These are phyloP conservation scores for Spilogale gracilis DNA, from an alignment of 2,113 vertebrate species.

Conservation along the genomic window DNA sequence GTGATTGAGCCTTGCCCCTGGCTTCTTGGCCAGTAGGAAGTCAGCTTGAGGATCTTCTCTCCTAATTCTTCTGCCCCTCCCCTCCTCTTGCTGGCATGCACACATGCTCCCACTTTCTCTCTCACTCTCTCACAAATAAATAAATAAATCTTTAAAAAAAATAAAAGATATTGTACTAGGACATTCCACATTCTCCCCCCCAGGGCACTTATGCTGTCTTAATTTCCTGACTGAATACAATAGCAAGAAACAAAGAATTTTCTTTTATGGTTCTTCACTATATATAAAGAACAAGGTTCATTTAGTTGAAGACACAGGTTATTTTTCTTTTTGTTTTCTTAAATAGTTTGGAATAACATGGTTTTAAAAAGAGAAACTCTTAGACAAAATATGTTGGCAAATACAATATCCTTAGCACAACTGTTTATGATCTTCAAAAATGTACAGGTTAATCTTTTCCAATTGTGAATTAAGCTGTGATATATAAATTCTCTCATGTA, in stretches of 20 bases:
- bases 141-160: not conserved
- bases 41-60: not conserved
- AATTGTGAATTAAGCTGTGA: slow-evolving; percentile 11
- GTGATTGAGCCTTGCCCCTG: rapidly evolving
- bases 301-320: not conserved
- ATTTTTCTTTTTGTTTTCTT: not conserved
- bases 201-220: not conserved
- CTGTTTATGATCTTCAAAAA: not conserved
- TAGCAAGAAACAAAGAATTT: not conserved
- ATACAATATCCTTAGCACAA: not conserved
- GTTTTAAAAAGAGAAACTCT: slow-evolving; percentile 5
- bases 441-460: not conserved
- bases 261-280: not conserved
- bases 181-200: not conserved
- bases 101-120: too few species aligned
- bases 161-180: not conserved
- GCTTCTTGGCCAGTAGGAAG: not conserved
- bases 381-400: slow-evolving; percentile 1
- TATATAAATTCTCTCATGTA: not conserved
- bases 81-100: too few species aligned
- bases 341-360: not conserved
- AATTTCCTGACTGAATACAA: not conserved
- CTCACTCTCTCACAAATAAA: not conserved
- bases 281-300: not conserved
- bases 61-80: not conserved